Evolutionary conservation across 2,113 vertebrate species (phyloP).

Genomic region (Rhipidura dahli): DNA sequence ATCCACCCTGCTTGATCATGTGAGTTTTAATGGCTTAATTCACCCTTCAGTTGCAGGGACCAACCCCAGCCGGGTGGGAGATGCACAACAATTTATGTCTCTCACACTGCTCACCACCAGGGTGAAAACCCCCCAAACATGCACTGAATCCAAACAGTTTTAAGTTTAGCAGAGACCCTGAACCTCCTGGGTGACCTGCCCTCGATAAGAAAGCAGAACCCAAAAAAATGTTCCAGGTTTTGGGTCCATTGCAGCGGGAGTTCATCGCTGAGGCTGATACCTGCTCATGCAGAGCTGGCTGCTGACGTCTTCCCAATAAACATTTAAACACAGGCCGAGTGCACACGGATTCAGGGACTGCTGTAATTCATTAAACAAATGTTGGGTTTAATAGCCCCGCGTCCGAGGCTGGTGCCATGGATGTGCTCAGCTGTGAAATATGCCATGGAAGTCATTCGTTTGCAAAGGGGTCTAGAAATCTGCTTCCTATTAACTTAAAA

Average conservation of each 20-base stretch:
- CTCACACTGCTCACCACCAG: background rate
- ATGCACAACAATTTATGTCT: rapidly evolving
- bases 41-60: background rate
- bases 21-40: background rate
- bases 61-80: background rate
- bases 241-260: background rate
- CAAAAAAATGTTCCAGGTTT: background rate
- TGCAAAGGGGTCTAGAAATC: conserved; percentile 32
- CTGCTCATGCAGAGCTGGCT: conserved; percentile 25
- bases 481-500: conserved; percentile 27
- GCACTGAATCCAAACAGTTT: background rate
- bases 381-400: conserved; percentile 43
- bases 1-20: background rate
- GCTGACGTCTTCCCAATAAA: conserved; percentile 6
- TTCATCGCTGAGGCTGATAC: conserved; percentile 31
- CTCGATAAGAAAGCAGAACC: background rate
- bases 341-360: background rate
- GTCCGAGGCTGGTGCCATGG: conserved; percentile 13
- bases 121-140: background rate
- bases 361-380: conserved; percentile 64
- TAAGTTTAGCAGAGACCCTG: background rate
- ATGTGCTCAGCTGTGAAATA: conserved; percentile 53
- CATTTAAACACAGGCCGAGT: background rate
- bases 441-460: conserved; percentile 16
- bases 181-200: background rate